Base-by-base conservation (phyloP, 2,113 vertebrate species). In the Brachyhypopomus occidentalis region DNA sequence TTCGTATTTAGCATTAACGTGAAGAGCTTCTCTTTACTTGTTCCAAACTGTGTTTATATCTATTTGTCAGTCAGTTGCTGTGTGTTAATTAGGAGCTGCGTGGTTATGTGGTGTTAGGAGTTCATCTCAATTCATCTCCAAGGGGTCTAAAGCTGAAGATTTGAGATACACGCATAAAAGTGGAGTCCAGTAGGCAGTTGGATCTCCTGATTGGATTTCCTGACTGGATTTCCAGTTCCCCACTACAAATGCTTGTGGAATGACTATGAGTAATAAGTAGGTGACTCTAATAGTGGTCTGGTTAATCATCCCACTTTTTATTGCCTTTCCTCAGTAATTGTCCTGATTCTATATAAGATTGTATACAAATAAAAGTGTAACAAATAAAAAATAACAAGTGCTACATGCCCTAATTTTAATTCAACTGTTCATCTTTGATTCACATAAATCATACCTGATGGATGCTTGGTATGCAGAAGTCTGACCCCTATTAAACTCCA, bases 351-450 rank as follows among this genome's bases (percentile, higher is more conserved):
- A 14, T 63, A 7, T 12, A 11, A 63, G 12, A 6, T 5, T 64
- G 22, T 30, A 17, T 64, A 30, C 23, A 64, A 34, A 30, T 30
- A 64, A 30, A 64, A 30, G 17, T 30, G n/a, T 16, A 16, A 14
- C n/a, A n/a, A n/a, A n/a, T n/a, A n/a, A n/a, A n/a, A n/a, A n/a
- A n/a, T n/a, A 30, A 17, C 12, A 22, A 30, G 62, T 5, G 0
- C 60, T 63, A 3, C 25, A 20, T 67, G 34, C 30, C 63, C 30
- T 34, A 64, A 30, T 66, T 34, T 34, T 23, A 34, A 25, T 30
- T 66, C 63, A 38, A 20, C 64, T 67, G 30, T 67, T 36, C 30
- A 34, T 34, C 64, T 67, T 67, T 67, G 64, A 67, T 67, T 67
- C 30, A 36, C 6, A 66, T 34, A 67, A 67, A 38, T 38, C 20